phyloP scores from a whole-genome alignment of 2,113 vertebrate genomes.

The Pelusios castaneus region DNA sequence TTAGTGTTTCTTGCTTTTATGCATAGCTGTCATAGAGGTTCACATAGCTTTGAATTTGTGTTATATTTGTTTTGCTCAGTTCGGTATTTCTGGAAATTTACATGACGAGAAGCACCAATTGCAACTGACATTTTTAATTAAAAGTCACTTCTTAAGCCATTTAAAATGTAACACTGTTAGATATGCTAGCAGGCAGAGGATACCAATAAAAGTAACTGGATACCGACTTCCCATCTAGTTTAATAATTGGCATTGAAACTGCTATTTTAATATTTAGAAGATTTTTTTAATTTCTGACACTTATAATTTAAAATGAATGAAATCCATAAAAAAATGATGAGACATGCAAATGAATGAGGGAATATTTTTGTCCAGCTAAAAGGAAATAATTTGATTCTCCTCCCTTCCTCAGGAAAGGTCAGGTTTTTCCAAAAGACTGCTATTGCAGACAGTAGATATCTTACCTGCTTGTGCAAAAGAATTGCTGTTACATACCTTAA shows the following conservation, averaged over 20 bases:
- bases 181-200: not conserved
- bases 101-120: not conserved
- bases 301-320: not conserved
- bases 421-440: not conserved
- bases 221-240: not conserved
- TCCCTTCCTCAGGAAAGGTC: not conserved
- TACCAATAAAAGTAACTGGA: not conserved
- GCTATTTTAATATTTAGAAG: not conserved
- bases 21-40: not conserved
- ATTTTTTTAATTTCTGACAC: not conserved
- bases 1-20: not conserved
- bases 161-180: not conserved
- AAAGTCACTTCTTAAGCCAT: not conserved
- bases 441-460: not conserved
- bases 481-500: not conserved
- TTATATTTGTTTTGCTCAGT: not conserved
- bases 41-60: not conserved
- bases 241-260: not conserved
- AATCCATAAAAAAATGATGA: not conserved
- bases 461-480: not conserved
- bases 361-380: not conserved
- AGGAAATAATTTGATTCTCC: not conserved
- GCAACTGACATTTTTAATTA: not conserved
- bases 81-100: not conserved
- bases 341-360: not conserved